Evolutionary conservation across 2,113 vertebrate genomes (phyloP).

Genomic region (Periophthalmodon schlosseri): DNA sequence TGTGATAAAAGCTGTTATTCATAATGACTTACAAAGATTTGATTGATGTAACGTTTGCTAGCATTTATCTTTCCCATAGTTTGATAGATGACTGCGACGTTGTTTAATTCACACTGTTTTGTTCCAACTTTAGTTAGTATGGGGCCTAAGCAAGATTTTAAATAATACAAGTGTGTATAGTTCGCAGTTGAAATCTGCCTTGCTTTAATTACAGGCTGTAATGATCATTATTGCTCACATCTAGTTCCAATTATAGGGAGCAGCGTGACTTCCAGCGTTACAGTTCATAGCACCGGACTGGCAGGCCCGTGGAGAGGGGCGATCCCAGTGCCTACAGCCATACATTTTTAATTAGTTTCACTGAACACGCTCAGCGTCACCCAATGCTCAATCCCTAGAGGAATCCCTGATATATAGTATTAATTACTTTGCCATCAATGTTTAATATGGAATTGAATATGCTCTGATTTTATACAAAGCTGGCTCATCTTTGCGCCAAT

Average conservation of each 20-base stretch:
- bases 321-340: constrained; percentile 16
- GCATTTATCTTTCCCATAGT: not conserved
- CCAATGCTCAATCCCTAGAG: constrained; percentile 19
- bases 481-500: constrained; percentile 13
- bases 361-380: constrained; percentile 27
- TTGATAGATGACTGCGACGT: constrained; percentile 43
- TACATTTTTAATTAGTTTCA: constrained; percentile 39
- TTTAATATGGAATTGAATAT: constrained; percentile 44
- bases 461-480: constrained; percentile 28
- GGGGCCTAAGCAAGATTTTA: not conserved
- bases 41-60: constrained; percentile 4
- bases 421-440: constrained; percentile 40
- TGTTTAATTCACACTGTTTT: constrained; percentile 9
- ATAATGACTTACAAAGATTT: constrained; percentile 10
- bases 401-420: constrained; percentile 32
- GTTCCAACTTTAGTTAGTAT: constrained; percentile 11
- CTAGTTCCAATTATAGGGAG: not conserved
- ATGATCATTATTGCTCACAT: constrained; percentile 13
- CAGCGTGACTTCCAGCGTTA: not conserved
- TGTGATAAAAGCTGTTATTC: constrained; percentile 7
- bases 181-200: constrained; percentile 3
- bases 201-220: not conserved
- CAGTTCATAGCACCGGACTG: constrained; percentile 3
- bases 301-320: constrained; percentile 31
- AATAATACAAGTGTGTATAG: not conserved